phyloP scores from a whole-genome alignment of 2,888 invertebrate genomes.

The Conops quadrifasciatus region DNA sequence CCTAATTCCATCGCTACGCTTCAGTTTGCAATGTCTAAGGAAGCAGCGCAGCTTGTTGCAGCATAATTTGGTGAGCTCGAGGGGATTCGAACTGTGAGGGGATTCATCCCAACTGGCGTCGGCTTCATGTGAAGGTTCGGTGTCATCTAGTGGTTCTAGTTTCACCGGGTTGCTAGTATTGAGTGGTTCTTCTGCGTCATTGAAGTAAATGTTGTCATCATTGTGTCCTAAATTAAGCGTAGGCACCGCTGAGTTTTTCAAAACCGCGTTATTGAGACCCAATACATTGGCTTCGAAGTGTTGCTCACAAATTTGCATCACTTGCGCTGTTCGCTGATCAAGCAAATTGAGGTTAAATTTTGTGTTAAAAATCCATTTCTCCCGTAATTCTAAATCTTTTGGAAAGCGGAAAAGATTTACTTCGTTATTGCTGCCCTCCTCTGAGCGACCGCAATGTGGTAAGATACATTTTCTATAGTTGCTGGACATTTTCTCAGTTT shows the following conservation, averaged over 20 bases:
- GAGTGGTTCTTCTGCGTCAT: neutral
- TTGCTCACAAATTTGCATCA: conserved; percentile 17
- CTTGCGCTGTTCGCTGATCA: neutral
- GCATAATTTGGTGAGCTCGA: conserved; percentile 28
- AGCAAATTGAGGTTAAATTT: conserved; percentile 1
- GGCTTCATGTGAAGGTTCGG: neutral
- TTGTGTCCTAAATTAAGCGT: conserved; percentile 31
- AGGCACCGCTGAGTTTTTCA: conserved; percentile 30
- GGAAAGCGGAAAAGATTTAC: conserved; percentile 16
- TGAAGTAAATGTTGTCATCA: conserved; percentile 15
- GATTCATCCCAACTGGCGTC: neutral
- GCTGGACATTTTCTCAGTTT: neutral
- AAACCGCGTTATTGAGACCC: conserved; percentile 24
- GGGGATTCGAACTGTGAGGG: neutral
- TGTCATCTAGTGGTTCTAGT: conserved; percentile 7
- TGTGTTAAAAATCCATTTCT: conserved; percentile 25
- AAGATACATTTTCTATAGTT: conserved; percentile 12
- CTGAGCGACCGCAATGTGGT: conserved; percentile 13
- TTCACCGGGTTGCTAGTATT: conserved; percentile 2
- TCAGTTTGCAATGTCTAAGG: conserved; percentile 51
- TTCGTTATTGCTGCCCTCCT: neutral
- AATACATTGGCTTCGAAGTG: conserved; percentile 19
- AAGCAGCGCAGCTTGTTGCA: conserved; percentile 50
- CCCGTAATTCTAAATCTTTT: neutral
- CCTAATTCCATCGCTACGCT: conserved; percentile 51